Conservation (phyloP, 2,797 vertebrate species). For the Dryobates pubescens region DNA sequence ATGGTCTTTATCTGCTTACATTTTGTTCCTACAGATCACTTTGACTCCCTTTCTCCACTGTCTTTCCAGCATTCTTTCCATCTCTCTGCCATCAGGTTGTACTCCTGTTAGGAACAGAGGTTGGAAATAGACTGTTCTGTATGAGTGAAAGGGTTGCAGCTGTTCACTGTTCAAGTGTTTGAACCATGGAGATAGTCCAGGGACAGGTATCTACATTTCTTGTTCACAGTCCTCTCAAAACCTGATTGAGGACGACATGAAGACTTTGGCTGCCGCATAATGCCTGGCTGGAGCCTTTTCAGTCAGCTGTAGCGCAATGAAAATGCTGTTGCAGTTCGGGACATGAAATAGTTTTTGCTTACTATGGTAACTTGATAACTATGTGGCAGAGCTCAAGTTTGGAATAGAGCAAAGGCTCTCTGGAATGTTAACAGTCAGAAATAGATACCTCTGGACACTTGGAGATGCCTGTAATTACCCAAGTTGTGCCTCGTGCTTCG, state of each 20-base stretch:
- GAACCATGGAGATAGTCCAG: background rate
- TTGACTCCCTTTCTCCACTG: background rate
- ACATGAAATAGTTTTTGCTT: background rate
- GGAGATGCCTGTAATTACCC: constrained; percentile 50
- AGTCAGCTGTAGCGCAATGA: background rate
- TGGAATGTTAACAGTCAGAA: constrained; percentile 55
- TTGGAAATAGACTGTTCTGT: background rate
- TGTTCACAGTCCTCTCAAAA: background rate
- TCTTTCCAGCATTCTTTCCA: background rate
- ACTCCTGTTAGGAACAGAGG: background rate
- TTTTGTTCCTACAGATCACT: background rate
- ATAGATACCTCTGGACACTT: constrained; percentile 52
- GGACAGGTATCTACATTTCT: background rate
- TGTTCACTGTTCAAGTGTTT: background rate
- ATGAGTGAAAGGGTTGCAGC: background rate
- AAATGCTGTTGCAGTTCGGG: background rate
- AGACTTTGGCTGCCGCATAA: background rate
- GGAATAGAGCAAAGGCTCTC: background rate
- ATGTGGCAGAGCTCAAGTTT: background rate
- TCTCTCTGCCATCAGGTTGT: background rate
- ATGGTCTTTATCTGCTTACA: background rate
- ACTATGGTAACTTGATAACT: background rate
- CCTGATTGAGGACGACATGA: background rate
- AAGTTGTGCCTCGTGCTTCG: constrained; percentile 28
- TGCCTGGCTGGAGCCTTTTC: background rate